A percentile compares a stretch with the other conserved stretches of the same genome.
Evolutionary conservation across 2,888 invertebrate species (phyloP).

Genomic region (Drosophila borealis): DNA sequence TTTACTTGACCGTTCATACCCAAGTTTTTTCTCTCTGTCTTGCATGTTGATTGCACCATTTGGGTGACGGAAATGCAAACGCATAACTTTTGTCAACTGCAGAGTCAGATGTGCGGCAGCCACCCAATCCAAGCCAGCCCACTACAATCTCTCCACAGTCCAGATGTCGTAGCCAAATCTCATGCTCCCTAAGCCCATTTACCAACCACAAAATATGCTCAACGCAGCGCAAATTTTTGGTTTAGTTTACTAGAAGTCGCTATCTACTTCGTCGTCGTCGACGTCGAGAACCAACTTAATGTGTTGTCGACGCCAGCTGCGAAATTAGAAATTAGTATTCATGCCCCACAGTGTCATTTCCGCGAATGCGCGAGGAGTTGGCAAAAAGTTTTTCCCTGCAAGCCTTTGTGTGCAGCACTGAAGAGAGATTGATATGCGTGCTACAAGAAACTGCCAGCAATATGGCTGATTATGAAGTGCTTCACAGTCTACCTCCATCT

Average conservation of each 20-base stretch:
- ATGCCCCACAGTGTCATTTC: conserved; percentile 83
- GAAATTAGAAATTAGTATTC: conserved; percentile 84
- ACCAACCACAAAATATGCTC: conserved; percentile 70
- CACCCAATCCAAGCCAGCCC: neutral
- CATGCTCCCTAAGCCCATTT: conserved; percentile 47
- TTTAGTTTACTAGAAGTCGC: conserved; percentile 64
- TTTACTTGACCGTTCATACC: neutral
- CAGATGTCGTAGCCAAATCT: conserved; percentile 43
- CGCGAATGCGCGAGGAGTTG: conserved; percentile 70
- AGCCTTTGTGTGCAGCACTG: conserved; percentile 49
- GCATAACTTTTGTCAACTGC: conserved; percentile 71
- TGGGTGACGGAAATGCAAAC: conserved; percentile 72
- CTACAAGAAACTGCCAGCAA: conserved; percentile 57
- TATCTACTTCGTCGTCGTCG: conserved; percentile 22
- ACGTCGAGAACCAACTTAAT: conserved; percentile 61
- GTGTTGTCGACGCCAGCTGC: conserved; percentile 73
- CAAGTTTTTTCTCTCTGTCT: conserved; percentile 8
- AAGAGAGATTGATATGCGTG: conserved; percentile 60
- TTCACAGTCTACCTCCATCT: conserved; percentile 29
- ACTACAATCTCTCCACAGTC: conserved; percentile 30
- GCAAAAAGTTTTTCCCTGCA: conserved; percentile 53
- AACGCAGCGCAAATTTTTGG: conserved; percentile 67
- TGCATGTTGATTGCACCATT: conserved; percentile 44
- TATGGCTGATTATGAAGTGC: conserved; percentile 69
- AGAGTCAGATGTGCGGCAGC: conserved; percentile 33